These are phyloP conservation scores for Carettochelys insculpta DNA, from an alignment of 2,113 vertebrate species.

Conservation along the genomic window DNA sequence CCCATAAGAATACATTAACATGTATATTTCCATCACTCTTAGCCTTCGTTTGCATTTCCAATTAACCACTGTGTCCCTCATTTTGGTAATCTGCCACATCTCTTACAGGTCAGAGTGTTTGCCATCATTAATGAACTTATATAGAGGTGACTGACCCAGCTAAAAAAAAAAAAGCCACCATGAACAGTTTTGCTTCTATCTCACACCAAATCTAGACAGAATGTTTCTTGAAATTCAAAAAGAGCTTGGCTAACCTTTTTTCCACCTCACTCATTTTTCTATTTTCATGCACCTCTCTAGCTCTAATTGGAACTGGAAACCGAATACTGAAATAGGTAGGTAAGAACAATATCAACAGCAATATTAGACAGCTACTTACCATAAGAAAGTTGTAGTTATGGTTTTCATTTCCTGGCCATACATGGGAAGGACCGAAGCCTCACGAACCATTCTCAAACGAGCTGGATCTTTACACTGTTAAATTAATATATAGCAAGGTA, in stretches of 20 bases:
- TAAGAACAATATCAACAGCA: not conserved
- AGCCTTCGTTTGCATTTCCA: not conserved
- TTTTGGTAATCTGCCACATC: constrained; percentile 18
- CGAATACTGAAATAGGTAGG: not conserved
- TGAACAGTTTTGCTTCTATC: constrained; percentile 26
- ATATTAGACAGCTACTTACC: not conserved
- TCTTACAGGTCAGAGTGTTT: constrained; percentile 24
- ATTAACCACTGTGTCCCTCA: not conserved
- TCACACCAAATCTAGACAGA: constrained; percentile 6
- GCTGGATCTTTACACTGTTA: not conserved
- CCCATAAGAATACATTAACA: not conserved
- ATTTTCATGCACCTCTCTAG: not conserved
- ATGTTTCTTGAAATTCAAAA: not conserved
- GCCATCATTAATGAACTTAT: constrained; percentile 14
- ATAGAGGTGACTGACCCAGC: constrained; percentile 22
- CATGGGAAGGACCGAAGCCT: not conserved
- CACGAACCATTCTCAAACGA: not conserved
- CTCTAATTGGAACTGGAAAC: not conserved
- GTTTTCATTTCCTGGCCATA: not conserved
- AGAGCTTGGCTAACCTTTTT: not conserved
- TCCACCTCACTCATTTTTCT: not conserved
- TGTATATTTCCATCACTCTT: not conserved
- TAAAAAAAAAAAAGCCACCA: constrained; percentile 32
- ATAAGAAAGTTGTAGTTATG: not conserved
- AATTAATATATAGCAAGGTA: not conserved